These are phyloP conservation scores for Bolinopsis microptera DNA, from an alignment of 37 sponge, comb jelly and placozoan genomes.

Conservation along the genomic window DNA sequence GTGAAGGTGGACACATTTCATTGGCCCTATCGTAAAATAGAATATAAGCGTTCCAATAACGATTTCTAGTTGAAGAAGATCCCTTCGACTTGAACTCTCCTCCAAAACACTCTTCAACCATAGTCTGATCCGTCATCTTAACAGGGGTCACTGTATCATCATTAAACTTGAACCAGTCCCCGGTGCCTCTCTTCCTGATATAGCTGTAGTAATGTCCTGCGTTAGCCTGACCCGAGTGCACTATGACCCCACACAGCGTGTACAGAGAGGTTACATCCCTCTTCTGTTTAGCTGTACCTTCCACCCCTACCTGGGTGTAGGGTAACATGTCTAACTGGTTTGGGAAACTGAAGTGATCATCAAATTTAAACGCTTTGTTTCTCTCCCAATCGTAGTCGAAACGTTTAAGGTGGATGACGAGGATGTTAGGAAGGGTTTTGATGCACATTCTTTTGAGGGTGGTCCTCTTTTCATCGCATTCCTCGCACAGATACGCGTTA, in stretches of 20 bases:
- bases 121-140: slow-evolving; percentile 70
- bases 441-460: slow-evolving; percentile 89
- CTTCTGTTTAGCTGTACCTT: slow-evolving; percentile 65
- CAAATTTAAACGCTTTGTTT: slow-evolving; percentile 87
- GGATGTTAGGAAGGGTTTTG: slow-evolving; percentile 82
- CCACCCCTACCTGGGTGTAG: slow-evolving; percentile 83
- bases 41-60: slow-evolving; percentile 94
- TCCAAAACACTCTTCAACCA: slow-evolving; percentile 92
- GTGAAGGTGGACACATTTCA: slow-evolving; percentile 48
- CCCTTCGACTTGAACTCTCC: slow-evolving; percentile 81
- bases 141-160: slow-evolving; percentile 86
- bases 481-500: slow-evolving; percentile 94
- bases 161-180: slow-evolving; percentile 87
- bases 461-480: slow-evolving; percentile 91
- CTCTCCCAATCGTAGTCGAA: slow-evolving; percentile 96
- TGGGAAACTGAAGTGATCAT: slow-evolving; percentile 83
- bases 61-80: slow-evolving; percentile 69
- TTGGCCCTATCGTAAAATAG: slow-evolving; percentile 84
- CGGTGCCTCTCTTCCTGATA: slow-evolving; percentile 75
- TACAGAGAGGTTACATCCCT: slow-evolving; percentile 67
- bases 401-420: slow-evolving; percentile 93
- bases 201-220: slow-evolving; percentile 97
- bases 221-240: slow-evolving; percentile 93
- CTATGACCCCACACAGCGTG: slow-evolving; percentile 84
- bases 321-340: slow-evolving; percentile 87